phyloP scores from a whole-genome alignment of 2,113 vertebrate species.

The Oxyruncus cristatus region DNA sequence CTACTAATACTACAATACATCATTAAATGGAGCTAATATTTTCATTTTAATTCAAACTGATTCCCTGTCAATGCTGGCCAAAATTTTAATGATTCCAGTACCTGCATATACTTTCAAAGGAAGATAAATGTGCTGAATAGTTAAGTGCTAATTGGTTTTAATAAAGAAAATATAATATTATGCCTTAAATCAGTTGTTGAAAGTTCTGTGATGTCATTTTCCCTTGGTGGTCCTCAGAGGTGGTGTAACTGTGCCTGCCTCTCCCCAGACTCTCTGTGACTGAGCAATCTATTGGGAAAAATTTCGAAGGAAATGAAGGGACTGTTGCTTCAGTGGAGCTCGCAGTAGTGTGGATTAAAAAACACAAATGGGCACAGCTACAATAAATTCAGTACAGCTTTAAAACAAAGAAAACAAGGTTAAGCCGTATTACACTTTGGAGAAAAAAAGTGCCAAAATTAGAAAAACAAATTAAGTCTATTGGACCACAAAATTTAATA shows the following conservation, averaged over 20 bases:
- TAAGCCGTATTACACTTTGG: constrained; percentile 53
- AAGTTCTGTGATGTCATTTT: neutral
- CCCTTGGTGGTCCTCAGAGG: neutral
- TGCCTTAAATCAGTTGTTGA: neutral
- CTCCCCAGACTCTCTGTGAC: neutral
- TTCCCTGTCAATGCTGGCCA: neutral
- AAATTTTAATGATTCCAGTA: neutral
- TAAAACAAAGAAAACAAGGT: constrained; percentile 61
- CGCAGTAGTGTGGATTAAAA: constrained; percentile 29
- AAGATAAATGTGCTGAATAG: neutral
- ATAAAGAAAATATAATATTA: neutral
- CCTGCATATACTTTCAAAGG: neutral
- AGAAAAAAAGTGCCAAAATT: constrained; percentile 65
- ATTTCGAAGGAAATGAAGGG: constrained; percentile 18
- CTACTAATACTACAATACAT: neutral
- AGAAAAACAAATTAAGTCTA: constrained; percentile 69
- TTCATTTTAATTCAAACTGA: neutral
- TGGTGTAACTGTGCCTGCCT: neutral
- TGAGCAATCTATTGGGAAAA: neutral
- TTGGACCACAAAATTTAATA: constrained; percentile 70
- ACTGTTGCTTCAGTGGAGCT: constrained; percentile 62
- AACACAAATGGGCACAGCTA: constrained; percentile 55
- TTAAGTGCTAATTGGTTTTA: neutral
- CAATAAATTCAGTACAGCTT: constrained; percentile 47
- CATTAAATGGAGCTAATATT: neutral